These are phyloP conservation scores for Brotula barbata DNA, from an alignment of 2,797 vertebrate genomes.

Conservation along the genomic window DNA sequence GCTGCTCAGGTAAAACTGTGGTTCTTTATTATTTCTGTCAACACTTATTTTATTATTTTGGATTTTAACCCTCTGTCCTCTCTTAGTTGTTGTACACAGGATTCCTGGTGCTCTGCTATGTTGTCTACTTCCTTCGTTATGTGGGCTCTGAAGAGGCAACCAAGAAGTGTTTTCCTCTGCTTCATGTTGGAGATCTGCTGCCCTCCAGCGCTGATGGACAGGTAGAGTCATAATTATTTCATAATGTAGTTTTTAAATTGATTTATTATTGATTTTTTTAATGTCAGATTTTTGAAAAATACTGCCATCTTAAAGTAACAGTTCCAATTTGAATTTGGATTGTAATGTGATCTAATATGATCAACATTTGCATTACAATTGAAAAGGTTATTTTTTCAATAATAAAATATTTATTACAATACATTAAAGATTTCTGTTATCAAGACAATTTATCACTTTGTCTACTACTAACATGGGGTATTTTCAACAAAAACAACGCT, in stretches of 20 bases:
- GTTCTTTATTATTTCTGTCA: slow-evolving; percentile 7
- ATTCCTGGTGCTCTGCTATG: slow-evolving; percentile 87
- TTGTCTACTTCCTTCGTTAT: slow-evolving; percentile 85
- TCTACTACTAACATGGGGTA: too few species aligned
- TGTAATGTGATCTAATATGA: too few species aligned
- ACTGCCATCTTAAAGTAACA: too few species aligned
- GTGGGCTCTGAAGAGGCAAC: slow-evolving; percentile 84
- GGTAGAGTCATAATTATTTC: slow-evolving; percentile 67
- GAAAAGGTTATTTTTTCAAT: too few species aligned
- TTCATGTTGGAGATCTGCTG: slow-evolving; percentile 80
- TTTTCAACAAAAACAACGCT: neutral
- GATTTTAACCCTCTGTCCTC: slow-evolving; percentile 20
- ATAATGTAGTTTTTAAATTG: too few species aligned
- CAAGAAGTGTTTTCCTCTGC: slow-evolving; percentile 85
- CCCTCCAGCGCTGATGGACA: slow-evolving; percentile 77
- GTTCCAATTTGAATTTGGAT: too few species aligned
- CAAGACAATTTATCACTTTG: too few species aligned
- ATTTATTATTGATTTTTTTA: slow-evolving; percentile 3
- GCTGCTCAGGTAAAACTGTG: slow-evolving; percentile 85
- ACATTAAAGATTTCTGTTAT: too few species aligned
- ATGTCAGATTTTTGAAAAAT: too few species aligned
- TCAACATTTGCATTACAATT: too few species aligned
- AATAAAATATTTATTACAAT: too few species aligned
- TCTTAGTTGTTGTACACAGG: slow-evolving; percentile 86
- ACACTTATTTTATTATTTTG: neutral